Conservation (phyloP, 2,888 invertebrate genomes). For the Cerastis leucographa region DNA sequence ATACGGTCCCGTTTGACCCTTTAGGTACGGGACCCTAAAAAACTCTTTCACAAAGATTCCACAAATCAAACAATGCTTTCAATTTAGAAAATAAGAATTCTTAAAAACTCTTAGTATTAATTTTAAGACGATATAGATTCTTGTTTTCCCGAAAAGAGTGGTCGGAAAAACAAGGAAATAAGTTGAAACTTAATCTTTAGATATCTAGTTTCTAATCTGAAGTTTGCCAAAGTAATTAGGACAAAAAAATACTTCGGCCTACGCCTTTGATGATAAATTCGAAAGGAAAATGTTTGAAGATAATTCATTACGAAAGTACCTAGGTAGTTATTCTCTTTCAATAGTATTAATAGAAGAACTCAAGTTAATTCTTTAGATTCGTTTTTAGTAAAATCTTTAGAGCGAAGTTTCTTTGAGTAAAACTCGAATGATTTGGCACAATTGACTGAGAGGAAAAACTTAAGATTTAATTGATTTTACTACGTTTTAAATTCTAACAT, state of each 20-base stretch:
- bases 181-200: slow-evolving; percentile 23
- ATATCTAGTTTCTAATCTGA: slow-evolving; percentile 32
- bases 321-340: slow-evolving; percentile 22
- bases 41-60: neutral
- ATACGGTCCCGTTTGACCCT: too few species aligned
- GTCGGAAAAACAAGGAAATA: slow-evolving; percentile 3
- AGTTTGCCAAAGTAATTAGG: slow-evolving; percentile 23
- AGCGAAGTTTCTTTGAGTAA: neutral
- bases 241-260: slow-evolving; percentile 17
- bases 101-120: neutral
- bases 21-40: too few species aligned
- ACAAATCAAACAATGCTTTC: neutral
- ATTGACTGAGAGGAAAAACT: neutral
- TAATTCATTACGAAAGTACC: neutral
- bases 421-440: neutral
- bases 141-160: neutral
- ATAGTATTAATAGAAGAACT: slow-evolving; percentile 2
- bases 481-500: neutral
- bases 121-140: neutral
- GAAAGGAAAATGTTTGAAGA: slow-evolving; percentile 12
- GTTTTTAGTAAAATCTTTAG: neutral
- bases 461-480: neutral
- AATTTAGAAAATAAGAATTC: neutral
- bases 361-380: neutral
- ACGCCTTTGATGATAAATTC: slow-evolving; percentile 28